Base-by-base conservation (phyloP, 2,113 vertebrate genomes). In the Laterallus jamaicensis region DNA sequence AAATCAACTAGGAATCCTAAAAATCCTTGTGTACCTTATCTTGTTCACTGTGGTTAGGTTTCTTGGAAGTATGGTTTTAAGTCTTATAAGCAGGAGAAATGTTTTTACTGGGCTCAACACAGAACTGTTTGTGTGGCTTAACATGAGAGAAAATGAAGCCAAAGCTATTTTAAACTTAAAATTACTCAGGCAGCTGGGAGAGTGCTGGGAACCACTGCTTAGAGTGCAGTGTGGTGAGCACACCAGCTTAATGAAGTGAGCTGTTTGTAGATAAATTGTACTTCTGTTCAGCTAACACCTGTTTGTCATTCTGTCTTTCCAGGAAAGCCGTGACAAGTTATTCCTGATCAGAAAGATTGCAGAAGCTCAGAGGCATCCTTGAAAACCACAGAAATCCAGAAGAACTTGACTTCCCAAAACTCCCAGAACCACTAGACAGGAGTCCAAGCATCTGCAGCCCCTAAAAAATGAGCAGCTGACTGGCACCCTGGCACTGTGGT, bases 311-410 rank as follows among this genome's bases (percentile, higher is more conserved):
- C 21, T 94, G 28, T 71, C 67, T 71, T 52, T 86, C 24, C 92
- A 99, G 99, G 99, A 98, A 88, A 96, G 98, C 52, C 98, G 97
- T 47, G 99, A 99, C 97, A 99, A 99, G 89, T 97, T 92, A 17
- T 99, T 99, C 91, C 97, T 99, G 21, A 99, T 99, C 89, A 98
- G 97, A 96, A 99, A 98, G 92, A 97, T 99, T 80, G 95, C 98
- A 21, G 98, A 99, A 98, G 98, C 98, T 59, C 98, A 99, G 96
- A 97, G 5, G 4, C 5, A 37, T 79, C 95, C 22, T 39, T 88
- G 69, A 95, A 93, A 95, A 91, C 54, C 80, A n/a, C 4, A 0
- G 25, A 60, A 55, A 78, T 9, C 5, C 66, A 32, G 9, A 76
- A 94, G 64, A 87, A 58, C 44, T 71, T 75, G 50, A 68, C 60